Percentiles rank a stretch among this genome's conserved stretches.
Evolutionary conservation across 2,113 vertebrate genomes (phyloP).

Genomic region (Myotis brandtii): DNA sequence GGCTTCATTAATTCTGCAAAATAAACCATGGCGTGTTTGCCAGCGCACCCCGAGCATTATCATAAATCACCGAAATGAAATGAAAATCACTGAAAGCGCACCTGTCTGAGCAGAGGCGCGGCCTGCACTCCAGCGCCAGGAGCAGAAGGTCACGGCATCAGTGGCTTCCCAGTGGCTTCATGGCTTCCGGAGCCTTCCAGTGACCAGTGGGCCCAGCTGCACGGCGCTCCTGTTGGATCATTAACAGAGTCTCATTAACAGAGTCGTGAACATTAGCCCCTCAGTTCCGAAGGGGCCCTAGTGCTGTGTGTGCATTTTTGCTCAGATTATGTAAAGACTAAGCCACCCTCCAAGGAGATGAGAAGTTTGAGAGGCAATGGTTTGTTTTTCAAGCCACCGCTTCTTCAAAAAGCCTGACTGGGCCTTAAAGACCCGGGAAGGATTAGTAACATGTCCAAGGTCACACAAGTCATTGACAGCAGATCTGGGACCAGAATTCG

Average conservation of each 20-base stretch:
- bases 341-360: too few species aligned
- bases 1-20: slow-evolving; percentile 65
- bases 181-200: neutral
- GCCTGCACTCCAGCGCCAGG: neutral
- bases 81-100: neutral
- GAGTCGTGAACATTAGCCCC: neutral
- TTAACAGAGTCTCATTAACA: neutral
- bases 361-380: too few species aligned
- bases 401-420: too few species aligned
- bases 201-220: neutral
- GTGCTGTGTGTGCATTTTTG: too few species aligned
- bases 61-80: slow-evolving; percentile 55
- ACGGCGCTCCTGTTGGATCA: neutral
- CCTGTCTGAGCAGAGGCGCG: slow-evolving; percentile 39
- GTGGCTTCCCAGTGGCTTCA: neutral
- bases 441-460: too few species aligned
- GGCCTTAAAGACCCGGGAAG: too few species aligned
- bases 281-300: too few species aligned
- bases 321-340: too few species aligned
- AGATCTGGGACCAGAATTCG: too few species aligned
- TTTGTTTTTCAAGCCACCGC: too few species aligned
- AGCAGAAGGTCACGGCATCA: neutral
- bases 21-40: neutral
- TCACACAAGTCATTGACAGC: too few species aligned
- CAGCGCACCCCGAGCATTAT: neutral